phyloP scores from a whole-genome alignment of 2,797 vertebrate species.

The Sylvia borin region DNA sequence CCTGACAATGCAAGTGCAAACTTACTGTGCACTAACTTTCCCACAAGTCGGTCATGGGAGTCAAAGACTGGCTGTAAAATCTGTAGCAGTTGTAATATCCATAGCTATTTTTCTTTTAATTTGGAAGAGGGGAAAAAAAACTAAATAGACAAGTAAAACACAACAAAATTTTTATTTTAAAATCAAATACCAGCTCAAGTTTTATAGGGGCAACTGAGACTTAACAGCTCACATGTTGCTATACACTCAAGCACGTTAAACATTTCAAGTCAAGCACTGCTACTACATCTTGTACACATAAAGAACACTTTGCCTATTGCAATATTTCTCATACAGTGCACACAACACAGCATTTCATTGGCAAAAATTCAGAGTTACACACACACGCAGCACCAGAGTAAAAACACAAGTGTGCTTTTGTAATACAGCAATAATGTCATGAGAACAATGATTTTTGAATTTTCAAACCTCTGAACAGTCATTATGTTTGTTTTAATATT shows the following conservation, averaged over 20 bases:
- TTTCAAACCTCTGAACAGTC: conserved; percentile 23
- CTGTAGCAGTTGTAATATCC: background rate
- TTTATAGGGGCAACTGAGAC: background rate
- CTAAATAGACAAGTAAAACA: background rate
- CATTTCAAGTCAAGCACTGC: background rate
- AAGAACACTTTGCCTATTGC: background rate
- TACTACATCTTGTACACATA: background rate
- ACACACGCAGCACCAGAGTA: background rate
- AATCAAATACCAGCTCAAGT: background rate
- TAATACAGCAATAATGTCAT: background rate
- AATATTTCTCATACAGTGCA: background rate
- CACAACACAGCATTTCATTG: background rate
- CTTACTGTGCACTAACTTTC: background rate
- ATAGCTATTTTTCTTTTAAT: background rate
- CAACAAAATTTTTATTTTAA: conserved; percentile 27
- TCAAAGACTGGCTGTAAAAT: background rate
- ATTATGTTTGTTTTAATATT: conserved; percentile 9
- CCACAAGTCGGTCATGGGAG: background rate
- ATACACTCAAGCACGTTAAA: background rate
- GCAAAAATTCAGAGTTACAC: background rate
- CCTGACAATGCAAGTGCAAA: background rate
- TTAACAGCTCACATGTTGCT: background rate
- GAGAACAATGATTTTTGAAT: conserved; percentile 36
- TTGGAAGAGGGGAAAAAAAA: background rate
- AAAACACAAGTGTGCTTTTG: conserved; percentile 20